Evolutionary conservation across 2,113 vertebrate genomes (phyloP), one percentile per base, ranked within the genome.

Genomic region (Ophthalmolycus amberensis): DNA sequence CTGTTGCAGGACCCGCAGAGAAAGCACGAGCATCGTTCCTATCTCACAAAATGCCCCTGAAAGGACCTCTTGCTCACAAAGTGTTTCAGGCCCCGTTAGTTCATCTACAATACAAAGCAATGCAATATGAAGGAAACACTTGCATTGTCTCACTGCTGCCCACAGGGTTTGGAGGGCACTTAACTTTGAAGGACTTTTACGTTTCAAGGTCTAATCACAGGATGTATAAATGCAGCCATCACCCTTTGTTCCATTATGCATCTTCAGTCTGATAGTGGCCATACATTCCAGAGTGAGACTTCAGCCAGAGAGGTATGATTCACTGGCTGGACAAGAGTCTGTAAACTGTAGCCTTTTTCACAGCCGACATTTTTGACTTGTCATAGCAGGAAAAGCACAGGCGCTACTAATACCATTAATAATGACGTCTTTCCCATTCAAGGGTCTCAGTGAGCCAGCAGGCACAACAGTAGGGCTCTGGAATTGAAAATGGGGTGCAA

Each of bases 1-100:
- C 73, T 4, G 25, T 52, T 85, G 62, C 79, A 71, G 59, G 79
- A 81, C 76, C 80, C 8, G 32, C 69, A 78, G 77, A 69, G 75
- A 72, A 71, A 80, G 50, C 29, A 67, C 67, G 59, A 56, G 70
- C 2, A 15, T 59, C 11, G 12, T 77, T 79, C 50, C 71, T 48
- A 58, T 89, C 75, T 79, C n/a, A 9, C 50, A 74, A 27, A 65
- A 12, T 59, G 29, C 64, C 34, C 67, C 67, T 59, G 74, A 80
- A 67, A 82, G 32, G 38, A 75, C 48, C 52, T 79, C 34, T 25
- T 58, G 44, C 76, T 82, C 15, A 29, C 54, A 4, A n/a, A 34
- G n/a, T 37, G 65, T 67, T 69, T 54, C 60, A 59, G 72, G 44
- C 62, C 79, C 34, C 8, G 9, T 6, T 2, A 62, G 60, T 67